phyloP scores from a whole-genome alignment of 2,797 vertebrate species.

The Chelon labrosus region DNA sequence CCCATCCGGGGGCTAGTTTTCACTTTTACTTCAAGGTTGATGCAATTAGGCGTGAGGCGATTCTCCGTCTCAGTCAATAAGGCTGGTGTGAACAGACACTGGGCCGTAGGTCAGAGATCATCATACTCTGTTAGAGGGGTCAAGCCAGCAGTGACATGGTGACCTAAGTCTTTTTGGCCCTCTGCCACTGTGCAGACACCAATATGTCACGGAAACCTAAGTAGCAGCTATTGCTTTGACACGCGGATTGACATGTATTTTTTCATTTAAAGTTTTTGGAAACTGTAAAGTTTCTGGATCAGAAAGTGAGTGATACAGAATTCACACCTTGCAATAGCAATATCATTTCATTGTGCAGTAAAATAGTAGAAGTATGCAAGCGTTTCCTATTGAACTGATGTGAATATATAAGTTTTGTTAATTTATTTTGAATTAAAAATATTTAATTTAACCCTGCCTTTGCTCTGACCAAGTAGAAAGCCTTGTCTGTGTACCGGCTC shows the following conservation, averaged over 20 bases:
- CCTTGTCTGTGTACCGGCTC: not conserved
- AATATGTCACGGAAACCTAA: slow-evolving; percentile 35
- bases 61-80: slow-evolving; percentile 26
- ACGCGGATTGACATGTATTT: not conserved
- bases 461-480: not conserved
- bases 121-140: slow-evolving; percentile 66
- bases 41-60: slow-evolving; percentile 46
- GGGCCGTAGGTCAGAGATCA: slow-evolving; percentile 65
- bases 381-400: not conserved
- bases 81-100: slow-evolving; percentile 32
- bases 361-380: not conserved
- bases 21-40: slow-evolving; percentile 36
- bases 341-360: not conserved
- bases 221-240: not conserved
- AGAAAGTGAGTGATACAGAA: not conserved
- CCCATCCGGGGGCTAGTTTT: slow-evolving; percentile 54
- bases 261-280: not conserved
- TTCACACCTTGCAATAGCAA: not conserved
- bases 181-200: slow-evolving; percentile 24
- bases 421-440: not conserved
- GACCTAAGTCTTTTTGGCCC: slow-evolving; percentile 36
- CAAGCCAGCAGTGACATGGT: slow-evolving; percentile 57
- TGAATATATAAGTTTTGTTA: not conserved
- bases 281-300: not conserved
- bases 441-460: no score